Evolutionary conservation across 2,113 vertebrate species (phyloP).

Genomic region (Gnathonemus echidnorhynchus): DNA sequence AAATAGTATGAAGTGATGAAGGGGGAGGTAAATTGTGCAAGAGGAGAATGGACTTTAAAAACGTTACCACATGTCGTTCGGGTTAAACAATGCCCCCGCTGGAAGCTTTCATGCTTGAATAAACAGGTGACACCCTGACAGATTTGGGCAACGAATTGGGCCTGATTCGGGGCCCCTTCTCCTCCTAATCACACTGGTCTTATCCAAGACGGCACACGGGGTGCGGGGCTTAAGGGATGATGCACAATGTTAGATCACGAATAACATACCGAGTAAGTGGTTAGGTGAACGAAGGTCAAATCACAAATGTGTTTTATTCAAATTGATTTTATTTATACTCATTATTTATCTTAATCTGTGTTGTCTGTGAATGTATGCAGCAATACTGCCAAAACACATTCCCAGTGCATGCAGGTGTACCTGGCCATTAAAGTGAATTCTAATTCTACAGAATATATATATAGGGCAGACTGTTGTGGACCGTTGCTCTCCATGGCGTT

Average conservation of each 20-base stretch:
- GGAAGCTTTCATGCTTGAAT: neutral
- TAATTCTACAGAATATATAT: neutral
- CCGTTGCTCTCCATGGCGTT: neutral
- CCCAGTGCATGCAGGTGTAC: neutral
- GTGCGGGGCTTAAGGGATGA: neutral
- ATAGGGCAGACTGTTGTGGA: neutral
- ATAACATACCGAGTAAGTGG: neutral
- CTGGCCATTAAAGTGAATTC: neutral
- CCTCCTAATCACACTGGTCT: neutral
- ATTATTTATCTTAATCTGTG: neutral
- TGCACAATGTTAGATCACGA: neutral
- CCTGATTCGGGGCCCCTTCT: neutral
- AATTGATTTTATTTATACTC: neutral
- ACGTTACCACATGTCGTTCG: neutral
- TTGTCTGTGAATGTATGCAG: neutral
- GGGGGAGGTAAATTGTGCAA: constrained; percentile 48
- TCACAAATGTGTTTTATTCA: neutral
- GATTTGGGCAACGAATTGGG: neutral
- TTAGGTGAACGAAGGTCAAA: neutral
- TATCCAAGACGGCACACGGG: neutral
- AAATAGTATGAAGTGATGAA: constrained; percentile 54
- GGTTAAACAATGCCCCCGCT: neutral
- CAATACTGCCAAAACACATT: neutral
- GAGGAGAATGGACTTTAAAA: constrained; percentile 61
- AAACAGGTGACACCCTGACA: neutral